Conservation (phyloP, 2,113 vertebrate genomes). For the Clupea harengus region DNA sequence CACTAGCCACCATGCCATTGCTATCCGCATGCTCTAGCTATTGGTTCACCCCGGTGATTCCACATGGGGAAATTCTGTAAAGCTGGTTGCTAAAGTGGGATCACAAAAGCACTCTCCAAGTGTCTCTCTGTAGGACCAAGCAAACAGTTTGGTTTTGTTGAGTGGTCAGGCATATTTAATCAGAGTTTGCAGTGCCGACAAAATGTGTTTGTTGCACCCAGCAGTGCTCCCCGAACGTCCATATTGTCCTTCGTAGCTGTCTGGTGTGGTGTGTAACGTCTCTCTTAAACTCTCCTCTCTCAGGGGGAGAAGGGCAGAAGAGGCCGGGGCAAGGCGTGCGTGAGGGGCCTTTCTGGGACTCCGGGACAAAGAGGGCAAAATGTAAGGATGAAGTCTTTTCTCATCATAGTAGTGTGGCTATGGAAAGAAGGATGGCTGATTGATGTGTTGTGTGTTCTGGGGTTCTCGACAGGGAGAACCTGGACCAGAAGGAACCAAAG, state of each 20-base stretch:
- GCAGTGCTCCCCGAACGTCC: neutral
- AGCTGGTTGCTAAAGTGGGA: neutral
- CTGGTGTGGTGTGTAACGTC: neutral
- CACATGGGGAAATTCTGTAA: neutral
- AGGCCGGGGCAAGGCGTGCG: slow-evolving; percentile 72
- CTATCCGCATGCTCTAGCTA: neutral
- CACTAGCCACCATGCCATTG: neutral
- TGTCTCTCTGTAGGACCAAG: neutral
- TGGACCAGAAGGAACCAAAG: slow-evolving; percentile 75
- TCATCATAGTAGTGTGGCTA: neutral
- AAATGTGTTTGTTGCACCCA: neutral
- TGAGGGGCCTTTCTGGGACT: slow-evolving; percentile 64
- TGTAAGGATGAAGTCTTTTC: slow-evolving; percentile 60
- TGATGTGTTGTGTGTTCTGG: neutral
- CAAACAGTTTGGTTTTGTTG: too few species aligned
- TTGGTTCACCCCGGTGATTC: neutral
- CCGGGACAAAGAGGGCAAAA: slow-evolving; percentile 70
- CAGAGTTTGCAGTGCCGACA: neutral
- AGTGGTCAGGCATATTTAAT: too few species aligned
- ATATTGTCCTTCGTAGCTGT: neutral
- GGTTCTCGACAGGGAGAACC: slow-evolving; percentile 66
- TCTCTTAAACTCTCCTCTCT: slow-evolving; percentile 21
- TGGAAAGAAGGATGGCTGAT: neutral
- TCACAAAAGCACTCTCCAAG: neutral
- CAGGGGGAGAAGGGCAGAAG: slow-evolving; percentile 78